phyloP scores from a whole-genome alignment of 37 sponge, comb jelly and placozoan species.

The Haliclona indistincta region DNA sequence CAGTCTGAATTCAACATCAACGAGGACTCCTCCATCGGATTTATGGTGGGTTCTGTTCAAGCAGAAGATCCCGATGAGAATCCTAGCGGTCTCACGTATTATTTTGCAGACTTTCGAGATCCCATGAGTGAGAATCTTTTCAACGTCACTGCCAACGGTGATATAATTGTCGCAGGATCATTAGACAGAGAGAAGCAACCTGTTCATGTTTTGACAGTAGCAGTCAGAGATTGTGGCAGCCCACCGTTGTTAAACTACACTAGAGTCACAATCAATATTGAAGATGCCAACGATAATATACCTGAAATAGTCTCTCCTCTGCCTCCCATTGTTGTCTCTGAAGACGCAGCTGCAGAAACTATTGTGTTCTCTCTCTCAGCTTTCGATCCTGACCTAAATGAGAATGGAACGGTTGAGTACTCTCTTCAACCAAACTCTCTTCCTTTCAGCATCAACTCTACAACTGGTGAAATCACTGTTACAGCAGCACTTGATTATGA shows the following conservation, averaged over 20 bases:
- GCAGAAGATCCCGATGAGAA: slow-evolving; percentile 47
- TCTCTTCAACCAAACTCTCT: background rate
- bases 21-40: slow-evolving; percentile 7
- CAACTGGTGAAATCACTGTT: slow-evolving; percentile 47
- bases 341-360: slow-evolving; percentile 31
- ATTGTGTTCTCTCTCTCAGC: slow-evolving; percentile 35
- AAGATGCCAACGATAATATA: slow-evolving; percentile 67
- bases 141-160: background rate
- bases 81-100: slow-evolving; percentile 23
- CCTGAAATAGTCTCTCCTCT: slow-evolving; percentile 40
- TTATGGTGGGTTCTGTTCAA: slow-evolving; percentile 2
- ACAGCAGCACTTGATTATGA: slow-evolving; percentile 51
- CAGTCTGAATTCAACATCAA: slow-evolving; percentile 9
- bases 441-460: slow-evolving; percentile 35
- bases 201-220: slow-evolving; percentile 40
- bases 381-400: slow-evolving; percentile 62
- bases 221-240: slow-evolving; percentile 28
- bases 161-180: background rate
- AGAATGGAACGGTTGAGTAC: slow-evolving; percentile 43
- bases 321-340: slow-evolving; percentile 32
- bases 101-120: slow-evolving; percentile 28
- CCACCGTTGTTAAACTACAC: slow-evolving; percentile 42
- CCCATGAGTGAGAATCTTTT: slow-evolving; percentile 19
- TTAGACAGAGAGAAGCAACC: slow-evolving; percentile 38
- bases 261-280: slow-evolving; percentile 45